Evolutionary conservation across 2,797 vertebrate species (phyloP), one percentile per base, ranked within the genome.

Genomic region (Chaunax sp.): DNA sequence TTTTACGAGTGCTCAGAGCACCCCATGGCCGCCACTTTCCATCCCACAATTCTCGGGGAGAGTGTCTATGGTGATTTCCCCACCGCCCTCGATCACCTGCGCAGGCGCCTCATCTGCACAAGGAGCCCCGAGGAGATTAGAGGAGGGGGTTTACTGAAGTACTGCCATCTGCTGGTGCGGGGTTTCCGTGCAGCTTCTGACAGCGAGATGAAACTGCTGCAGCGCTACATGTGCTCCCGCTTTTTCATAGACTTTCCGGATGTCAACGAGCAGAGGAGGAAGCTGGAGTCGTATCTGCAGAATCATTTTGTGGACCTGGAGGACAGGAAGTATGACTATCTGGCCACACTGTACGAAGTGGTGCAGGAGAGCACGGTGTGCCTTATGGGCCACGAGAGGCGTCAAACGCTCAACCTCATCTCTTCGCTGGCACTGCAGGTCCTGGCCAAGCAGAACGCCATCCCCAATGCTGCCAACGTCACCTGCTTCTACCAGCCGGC

Each of bases 231-330:
- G 98, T 99, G 98, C 84, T 99, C 98, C 0, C 95, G 98, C 69
- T 99, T 99, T 92, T 99, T 99, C 92, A 99, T 99, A 80, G 98
- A 99, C 92, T 99, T 99, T 82, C 94, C 98, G 3, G 96, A 98
- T 49, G 80, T 93, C 53, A 89, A 90, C 13, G 97, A 99, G 63
- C 98, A 99, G 91, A 94, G 95, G 78, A 94, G 97, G 49, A 99
- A 99, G 90, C 93, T 99, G 80, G 97, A 99, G 92, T 98, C 96
- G 43, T 99, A 99, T 82, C 95, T 99, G 85, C 98, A 97, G 93
- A 99, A 98, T 92, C 98, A 99, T 92, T 98, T 99, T 74, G 95
- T 98, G 70, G 97, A 97, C 74, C 90, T 97, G 87, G 98, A 99
- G 92, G 97, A 98, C 90, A 94, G 96, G 86, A 99, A 98, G 95